A percentile compares a stretch with the other conserved stretches of the same genome.
These are phyloP conservation scores for Danaus melanippus DNA, from an alignment of 1,140 invertebrate species.

Conservation along the genomic window DNA sequence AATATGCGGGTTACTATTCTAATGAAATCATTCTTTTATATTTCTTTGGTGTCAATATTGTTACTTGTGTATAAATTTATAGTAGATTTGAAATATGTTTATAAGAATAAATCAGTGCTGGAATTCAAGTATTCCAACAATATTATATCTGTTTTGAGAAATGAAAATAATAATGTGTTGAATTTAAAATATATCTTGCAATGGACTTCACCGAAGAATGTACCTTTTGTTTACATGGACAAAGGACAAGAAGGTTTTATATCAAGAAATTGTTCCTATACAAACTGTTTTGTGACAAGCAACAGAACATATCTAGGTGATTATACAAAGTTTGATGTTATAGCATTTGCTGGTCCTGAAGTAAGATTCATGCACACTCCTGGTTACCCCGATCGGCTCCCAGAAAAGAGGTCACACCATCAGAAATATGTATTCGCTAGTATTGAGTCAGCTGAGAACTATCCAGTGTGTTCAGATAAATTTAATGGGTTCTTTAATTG, in stretches of 20 bases:
- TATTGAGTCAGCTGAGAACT: slow-evolving; percentile 57
- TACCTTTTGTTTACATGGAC: slow-evolving; percentile 45
- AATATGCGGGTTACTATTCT: slow-evolving; percentile 12
- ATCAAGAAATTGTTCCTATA: slow-evolving; percentile 35
- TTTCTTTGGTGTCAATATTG: slow-evolving; percentile 3
- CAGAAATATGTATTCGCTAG: slow-evolving; percentile 55
- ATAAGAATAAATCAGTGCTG: slow-evolving; percentile 3
- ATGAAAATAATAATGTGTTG: slow-evolving; percentile 1
- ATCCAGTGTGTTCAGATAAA: slow-evolving; percentile 42
- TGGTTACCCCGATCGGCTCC: slow-evolving; percentile 29
- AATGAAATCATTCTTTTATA: slow-evolving; percentile 14
- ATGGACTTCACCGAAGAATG: slow-evolving; percentile 34
- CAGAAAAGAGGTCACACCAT: slow-evolving; percentile 29
- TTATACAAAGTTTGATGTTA: slow-evolving; percentile 48
- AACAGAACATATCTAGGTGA: slow-evolving; percentile 34
- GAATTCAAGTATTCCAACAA: neutral
- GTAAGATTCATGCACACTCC: slow-evolving; percentile 16
- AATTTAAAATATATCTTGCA: slow-evolving; percentile 42
- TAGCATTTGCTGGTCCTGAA: slow-evolving; percentile 48
- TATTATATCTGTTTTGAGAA: too few relatives aligned
- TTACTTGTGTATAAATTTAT: slow-evolving; percentile 10
- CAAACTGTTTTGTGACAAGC: slow-evolving; percentile 45
- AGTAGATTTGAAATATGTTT: slow-evolving; percentile 4
- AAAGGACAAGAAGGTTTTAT: slow-evolving; percentile 35
- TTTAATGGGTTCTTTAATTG: slow-evolving; percentile 70